Percentiles rank a stretch among this genome's conserved stretches.
phyloP scores from a whole-genome alignment of 2,888 invertebrate genomes.

The Pimpla rufipes region DNA sequence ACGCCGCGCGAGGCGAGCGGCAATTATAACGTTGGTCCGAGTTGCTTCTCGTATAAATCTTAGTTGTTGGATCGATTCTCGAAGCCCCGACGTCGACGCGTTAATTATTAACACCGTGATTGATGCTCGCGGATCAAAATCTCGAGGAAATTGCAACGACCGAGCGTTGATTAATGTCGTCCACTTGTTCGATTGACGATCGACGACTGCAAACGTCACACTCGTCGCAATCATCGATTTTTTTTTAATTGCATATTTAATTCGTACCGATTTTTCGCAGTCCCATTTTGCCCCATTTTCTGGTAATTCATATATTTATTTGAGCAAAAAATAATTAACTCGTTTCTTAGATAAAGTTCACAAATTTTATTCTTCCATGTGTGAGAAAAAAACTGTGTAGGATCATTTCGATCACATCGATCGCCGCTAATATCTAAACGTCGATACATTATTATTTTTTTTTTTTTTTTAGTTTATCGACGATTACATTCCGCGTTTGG shows the following conservation, averaged over 20 bases:
- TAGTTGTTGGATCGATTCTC: constrained; percentile 7
- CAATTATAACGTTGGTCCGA: constrained; percentile 9
- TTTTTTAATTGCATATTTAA: background rate
- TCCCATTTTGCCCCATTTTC: too few relatives aligned
- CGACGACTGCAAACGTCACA: too few relatives aligned
- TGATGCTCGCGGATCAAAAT: constrained; percentile 11
- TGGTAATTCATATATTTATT: too few relatives aligned
- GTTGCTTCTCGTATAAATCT: constrained; percentile 7
- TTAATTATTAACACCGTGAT: constrained; percentile 19
- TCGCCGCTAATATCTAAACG: background rate
- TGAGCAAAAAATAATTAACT: too few relatives aligned
- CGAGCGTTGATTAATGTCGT: too few relatives aligned
- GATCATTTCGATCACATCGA: background rate
- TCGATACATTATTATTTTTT: background rate
- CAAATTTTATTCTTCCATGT: constrained; percentile 4
- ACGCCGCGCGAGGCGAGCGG: background rate
- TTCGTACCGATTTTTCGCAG: background rate
- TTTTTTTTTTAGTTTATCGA: background rate
- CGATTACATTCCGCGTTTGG: background rate
- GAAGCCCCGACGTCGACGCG: background rate
- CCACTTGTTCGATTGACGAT: too few relatives aligned
- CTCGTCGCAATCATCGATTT: too few relatives aligned
- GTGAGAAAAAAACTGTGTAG: background rate
- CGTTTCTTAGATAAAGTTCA: background rate
- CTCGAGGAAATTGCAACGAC: background rate